These are phyloP conservation scores for Lasioglossum leucozonium DNA, from an alignment of 2,888 invertebrate genomes.

Conservation along the genomic window DNA sequence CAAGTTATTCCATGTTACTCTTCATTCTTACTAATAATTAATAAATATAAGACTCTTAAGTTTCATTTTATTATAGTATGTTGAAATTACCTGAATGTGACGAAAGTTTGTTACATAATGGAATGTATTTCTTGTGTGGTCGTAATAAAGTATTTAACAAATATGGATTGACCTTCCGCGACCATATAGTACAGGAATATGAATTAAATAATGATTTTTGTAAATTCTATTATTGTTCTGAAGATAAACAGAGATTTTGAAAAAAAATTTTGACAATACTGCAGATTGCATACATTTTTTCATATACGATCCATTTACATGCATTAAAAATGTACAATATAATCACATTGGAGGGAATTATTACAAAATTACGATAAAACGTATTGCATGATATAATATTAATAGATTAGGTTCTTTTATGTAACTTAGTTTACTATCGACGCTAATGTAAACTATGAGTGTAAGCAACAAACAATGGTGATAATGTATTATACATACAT, in stretches of 20 bases:
- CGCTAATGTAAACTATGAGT: conserved; percentile 52
- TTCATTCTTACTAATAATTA: conserved; percentile 44
- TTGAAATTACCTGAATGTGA: conserved; percentile 33
- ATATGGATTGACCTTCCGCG: conserved; percentile 22
- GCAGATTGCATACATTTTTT: conserved; percentile 28
- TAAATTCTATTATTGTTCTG: conserved; percentile 28
- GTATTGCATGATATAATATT: conserved; percentile 41
- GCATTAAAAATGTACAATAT: conserved; percentile 35
- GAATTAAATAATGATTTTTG: conserved; percentile 19
- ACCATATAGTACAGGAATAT: conserved; percentile 8
- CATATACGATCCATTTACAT: neutral
- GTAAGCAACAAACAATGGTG: conserved; percentile 59
- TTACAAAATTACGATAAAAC: conserved; percentile 48
- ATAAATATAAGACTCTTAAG: conserved; percentile 44
- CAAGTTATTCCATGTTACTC: conserved; percentile 41
- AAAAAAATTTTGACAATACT: conserved; percentile 29
- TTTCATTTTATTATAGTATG: conserved; percentile 40
- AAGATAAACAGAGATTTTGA: conserved; percentile 35
- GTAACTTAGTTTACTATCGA: conserved; percentile 37
- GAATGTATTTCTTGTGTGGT: conserved; percentile 44
- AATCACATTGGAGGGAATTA: conserved; percentile 50
- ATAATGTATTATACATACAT: conserved; percentile 46
- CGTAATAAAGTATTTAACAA: conserved; percentile 33
- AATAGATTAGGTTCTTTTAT: conserved; percentile 40
- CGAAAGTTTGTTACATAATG: conserved; percentile 30